These are phyloP conservation scores for Chironomus tepperi DNA, from an alignment of 1,140 invertebrate species.

Conservation along the genomic window DNA sequence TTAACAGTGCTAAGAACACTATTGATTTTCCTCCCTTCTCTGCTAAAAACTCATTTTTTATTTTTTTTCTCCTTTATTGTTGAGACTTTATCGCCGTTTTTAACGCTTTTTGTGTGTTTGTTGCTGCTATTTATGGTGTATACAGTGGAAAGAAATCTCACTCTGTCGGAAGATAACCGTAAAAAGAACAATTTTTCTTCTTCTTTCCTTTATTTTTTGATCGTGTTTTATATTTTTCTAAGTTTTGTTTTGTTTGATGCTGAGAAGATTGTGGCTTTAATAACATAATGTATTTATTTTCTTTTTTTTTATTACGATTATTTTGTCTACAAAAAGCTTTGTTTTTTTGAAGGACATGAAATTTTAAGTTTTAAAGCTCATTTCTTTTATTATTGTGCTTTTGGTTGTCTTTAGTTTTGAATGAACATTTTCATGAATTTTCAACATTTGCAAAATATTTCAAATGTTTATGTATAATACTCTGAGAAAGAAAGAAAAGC, in stretches of 20 bases:
- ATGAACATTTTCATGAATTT: too few species aligned
- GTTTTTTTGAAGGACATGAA: background rate
- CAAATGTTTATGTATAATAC: background rate
- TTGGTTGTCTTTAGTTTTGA: too few species aligned
- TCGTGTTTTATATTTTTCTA: background rate
- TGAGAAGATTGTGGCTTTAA: background rate
- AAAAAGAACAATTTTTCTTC: background rate
- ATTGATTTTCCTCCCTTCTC: background rate
- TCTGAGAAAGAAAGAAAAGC: background rate
- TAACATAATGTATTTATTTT: background rate
- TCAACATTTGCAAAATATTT: too few species aligned
- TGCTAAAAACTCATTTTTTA: background rate
- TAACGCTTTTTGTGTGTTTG: background rate
- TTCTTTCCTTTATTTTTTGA: background rate
- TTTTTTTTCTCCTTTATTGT: too few species aligned
- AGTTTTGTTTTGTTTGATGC: background rate
- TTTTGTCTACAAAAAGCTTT: background rate
- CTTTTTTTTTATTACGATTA: background rate
- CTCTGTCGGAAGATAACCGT: background rate
- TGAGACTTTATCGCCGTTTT: constrained; percentile 3
- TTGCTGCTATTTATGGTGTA: background rate
- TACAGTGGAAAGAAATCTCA: background rate
- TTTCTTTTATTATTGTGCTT: background rate
- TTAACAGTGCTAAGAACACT: constrained; percentile 19
- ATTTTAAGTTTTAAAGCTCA: background rate